A percentile compares a stretch with the other conserved stretches of the same genome.
phyloP scores from a whole-genome alignment of 2,113 vertebrate genomes.

The Laticauda laticaudata region DNA sequence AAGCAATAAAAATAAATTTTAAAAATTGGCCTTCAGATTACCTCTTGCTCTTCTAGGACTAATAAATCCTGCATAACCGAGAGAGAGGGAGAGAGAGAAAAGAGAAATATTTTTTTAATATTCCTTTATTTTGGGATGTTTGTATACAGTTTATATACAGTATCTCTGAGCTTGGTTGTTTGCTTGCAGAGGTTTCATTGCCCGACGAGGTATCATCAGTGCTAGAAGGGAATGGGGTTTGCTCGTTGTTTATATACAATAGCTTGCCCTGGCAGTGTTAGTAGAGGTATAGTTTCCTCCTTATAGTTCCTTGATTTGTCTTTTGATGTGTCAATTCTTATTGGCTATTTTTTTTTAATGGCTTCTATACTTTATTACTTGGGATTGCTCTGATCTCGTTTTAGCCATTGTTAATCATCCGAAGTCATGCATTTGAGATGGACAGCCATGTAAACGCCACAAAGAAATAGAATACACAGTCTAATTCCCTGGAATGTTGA shows the following conservation, averaged over 20 bases:
- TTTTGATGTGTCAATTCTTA: background rate
- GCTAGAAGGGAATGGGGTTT: background rate
- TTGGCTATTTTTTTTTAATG: background rate
- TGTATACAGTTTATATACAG: background rate
- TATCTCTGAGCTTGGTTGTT: background rate
- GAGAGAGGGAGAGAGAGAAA: background rate
- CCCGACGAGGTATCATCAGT: background rate
- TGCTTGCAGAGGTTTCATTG: background rate
- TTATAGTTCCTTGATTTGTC: background rate
- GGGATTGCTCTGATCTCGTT: background rate
- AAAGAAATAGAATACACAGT: background rate
- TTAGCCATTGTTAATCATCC: background rate
- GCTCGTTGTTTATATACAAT: background rate
- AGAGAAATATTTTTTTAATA: background rate
- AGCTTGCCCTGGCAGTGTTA: background rate
- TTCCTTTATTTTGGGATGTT: background rate
- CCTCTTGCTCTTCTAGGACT: constrained; percentile 98
- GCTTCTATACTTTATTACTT: background rate
- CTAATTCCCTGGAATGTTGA: background rate
- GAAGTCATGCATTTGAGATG: background rate
- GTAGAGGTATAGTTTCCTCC: background rate
- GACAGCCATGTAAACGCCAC: background rate
- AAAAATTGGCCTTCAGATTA: constrained; percentile 56
- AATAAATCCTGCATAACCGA: constrained; percentile 83
- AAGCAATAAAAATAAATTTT: background rate